Conservation (phyloP, 2,797 vertebrate genomes). For the Vultur gryphus region DNA sequence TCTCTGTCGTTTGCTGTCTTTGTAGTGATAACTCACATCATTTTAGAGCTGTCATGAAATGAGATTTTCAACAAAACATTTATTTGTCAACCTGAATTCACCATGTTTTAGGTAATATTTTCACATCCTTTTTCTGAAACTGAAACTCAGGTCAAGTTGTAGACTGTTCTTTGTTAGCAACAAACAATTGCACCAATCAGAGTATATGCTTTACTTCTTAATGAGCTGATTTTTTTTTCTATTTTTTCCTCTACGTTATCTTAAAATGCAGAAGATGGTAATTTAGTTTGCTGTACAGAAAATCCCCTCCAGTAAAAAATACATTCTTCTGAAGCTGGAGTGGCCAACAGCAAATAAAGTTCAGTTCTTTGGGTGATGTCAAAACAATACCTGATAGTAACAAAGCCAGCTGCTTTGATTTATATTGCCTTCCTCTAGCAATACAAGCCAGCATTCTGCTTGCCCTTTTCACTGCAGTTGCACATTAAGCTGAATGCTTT, state of each 20-base stretch:
- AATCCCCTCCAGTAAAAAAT: background rate
- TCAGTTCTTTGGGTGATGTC: conserved; percentile 31
- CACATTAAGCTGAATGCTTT: conserved; percentile 68
- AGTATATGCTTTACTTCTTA: background rate
- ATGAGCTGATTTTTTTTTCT: background rate
- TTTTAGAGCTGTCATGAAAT: background rate
- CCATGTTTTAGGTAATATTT: background rate
- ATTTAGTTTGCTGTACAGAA: conserved; percentile 7
- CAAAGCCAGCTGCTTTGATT: conserved; percentile 63
- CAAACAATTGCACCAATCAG: background rate
- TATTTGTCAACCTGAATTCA: background rate
- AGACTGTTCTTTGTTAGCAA: background rate
- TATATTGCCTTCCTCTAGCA: conserved; percentile 51
- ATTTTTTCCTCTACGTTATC: background rate
- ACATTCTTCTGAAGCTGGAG: conserved; percentile 1
- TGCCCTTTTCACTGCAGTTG: conserved; percentile 52
- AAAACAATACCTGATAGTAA: conserved; percentile 37
- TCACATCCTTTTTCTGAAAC: background rate
- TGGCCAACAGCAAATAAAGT: conserved; percentile 51
- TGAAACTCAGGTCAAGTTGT: background rate
- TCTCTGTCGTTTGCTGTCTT: background rate
- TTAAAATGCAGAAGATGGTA: conserved; percentile 28
- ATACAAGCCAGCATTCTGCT: conserved; percentile 7
- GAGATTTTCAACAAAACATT: conserved; percentile 3
- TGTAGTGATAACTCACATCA: background rate